Conservation (phyloP, 2,888 invertebrate species). For the Lepetodrilus schrolli region DNA sequence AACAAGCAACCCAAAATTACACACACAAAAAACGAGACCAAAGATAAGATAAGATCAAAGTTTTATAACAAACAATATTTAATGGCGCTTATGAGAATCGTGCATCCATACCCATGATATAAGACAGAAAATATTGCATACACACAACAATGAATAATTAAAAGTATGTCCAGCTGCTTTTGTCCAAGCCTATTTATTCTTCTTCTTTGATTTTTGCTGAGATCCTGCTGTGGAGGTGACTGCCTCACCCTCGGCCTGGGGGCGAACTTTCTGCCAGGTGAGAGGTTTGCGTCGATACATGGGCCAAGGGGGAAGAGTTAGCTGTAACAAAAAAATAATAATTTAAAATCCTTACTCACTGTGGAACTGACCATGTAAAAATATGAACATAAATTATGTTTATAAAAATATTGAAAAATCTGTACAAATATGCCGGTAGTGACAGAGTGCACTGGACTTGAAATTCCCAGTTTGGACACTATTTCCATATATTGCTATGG, state of each 20-base stretch:
- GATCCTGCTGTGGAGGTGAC: constrained; percentile 30
- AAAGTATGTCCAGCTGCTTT: no score
- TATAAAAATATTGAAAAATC: background rate
- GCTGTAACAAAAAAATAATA: constrained; percentile 42
- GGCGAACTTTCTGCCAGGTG: constrained; percentile 89
- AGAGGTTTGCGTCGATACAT: constrained; percentile 91
- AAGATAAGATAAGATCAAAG: no score
- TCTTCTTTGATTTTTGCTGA: constrained; percentile 61
- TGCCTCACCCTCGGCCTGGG: constrained; percentile 66
- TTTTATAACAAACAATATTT: constrained; percentile 23
- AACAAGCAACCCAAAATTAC: no score
- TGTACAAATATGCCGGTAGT: background rate
- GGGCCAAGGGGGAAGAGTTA: constrained; percentile 91
- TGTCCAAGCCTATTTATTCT: constrained; percentile 53
- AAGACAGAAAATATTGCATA: no score
- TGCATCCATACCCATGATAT: background rate
- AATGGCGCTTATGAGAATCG: background rate
- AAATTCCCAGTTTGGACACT: background rate
- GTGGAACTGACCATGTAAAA: no score
- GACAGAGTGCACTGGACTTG: background rate
- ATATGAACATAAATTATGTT: no score
- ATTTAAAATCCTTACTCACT: no score
- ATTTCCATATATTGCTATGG: no score
- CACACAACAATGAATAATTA: background rate
- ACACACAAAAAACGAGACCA: no score